A percentile compares a stretch with the other conserved stretches of the same genome.
These are phyloP conservation scores for Phalacrocorax pelagicus DNA, from an alignment of 2,113 vertebrate species.

Conservation along the genomic window DNA sequence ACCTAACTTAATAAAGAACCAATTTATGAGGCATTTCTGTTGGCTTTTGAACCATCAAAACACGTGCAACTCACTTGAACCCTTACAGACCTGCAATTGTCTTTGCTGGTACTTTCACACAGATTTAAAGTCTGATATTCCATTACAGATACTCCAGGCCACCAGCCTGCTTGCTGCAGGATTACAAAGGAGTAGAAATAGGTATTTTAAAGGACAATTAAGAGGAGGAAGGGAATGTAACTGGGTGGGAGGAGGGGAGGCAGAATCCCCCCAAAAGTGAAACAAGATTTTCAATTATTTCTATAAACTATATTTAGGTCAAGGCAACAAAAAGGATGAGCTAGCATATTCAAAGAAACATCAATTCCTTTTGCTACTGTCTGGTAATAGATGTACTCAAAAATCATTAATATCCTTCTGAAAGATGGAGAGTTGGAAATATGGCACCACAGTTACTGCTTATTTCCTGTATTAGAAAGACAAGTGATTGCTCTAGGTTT, in stretches of 20 bases:
- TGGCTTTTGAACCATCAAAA: neutral
- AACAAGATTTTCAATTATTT: neutral
- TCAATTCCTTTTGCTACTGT: neutral
- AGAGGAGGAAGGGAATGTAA: neutral
- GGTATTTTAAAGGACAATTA: neutral
- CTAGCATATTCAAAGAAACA: neutral
- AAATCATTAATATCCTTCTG: constrained; percentile 1
- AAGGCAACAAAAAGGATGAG: neutral
- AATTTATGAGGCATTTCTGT: neutral
- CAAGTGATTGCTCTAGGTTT: neutral
- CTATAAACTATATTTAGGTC: neutral
- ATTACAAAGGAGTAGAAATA: neutral
- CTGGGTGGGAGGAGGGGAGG: neutral
- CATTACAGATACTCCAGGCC: neutral
- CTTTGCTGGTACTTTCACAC: neutral
- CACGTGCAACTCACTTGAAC: neutral
- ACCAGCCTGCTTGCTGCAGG: neutral
- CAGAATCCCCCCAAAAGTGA: neutral
- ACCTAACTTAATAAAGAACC: neutral
- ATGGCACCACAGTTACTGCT: neutral
- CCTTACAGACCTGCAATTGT: neutral
- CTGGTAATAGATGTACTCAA: constrained; percentile 1
- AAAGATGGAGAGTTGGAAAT: neutral
- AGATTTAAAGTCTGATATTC: neutral
- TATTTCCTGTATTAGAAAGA: constrained; percentile 9